Percentiles rank a stretch among this genome's conserved stretches.
phyloP scores from a whole-genome alignment of 2,888 invertebrate species.

The Macaria notata region DNA sequence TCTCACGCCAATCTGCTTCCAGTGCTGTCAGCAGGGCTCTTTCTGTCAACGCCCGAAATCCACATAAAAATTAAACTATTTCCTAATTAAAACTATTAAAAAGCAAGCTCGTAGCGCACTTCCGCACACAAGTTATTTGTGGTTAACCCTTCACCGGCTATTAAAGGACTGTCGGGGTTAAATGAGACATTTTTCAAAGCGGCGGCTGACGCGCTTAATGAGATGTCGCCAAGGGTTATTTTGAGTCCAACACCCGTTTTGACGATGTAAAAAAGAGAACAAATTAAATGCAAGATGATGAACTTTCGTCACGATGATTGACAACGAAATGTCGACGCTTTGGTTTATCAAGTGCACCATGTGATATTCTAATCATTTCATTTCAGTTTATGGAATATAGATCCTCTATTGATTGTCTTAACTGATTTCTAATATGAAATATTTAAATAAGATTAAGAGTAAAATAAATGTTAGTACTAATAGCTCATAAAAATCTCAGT shows the following conservation, averaged over 20 bases:
- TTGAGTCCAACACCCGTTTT: constrained; percentile 58
- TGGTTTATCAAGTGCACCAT: no score
- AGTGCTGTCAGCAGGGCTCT: constrained; percentile 25
- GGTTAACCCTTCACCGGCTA: constrained; percentile 78
- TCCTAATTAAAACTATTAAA: constrained; percentile 81
- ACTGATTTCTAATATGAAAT: no score
- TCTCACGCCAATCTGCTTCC: constrained; percentile 72
- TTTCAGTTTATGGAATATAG: no score
- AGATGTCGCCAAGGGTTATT: constrained; percentile 78
- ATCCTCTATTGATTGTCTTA: no score
- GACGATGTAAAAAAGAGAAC: constrained; percentile 20
- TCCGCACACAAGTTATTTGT: constrained; percentile 77
- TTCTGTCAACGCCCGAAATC: constrained; percentile 53
- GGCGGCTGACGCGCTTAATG: constrained; percentile 74
- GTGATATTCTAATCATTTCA: no score
- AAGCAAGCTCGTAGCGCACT: constrained; percentile 66
- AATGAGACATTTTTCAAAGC: constrained; percentile 81
- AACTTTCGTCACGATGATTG: constrained; percentile 46
- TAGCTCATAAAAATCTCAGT: no score
- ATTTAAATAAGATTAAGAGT: no score
- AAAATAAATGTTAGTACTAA: no score
- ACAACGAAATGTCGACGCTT: constrained; percentile 36
- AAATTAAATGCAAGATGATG: constrained; percentile 44
- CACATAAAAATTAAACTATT: constrained; percentile 77
- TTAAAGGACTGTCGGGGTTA: constrained; percentile 77